Evolutionary conservation across 2,113 vertebrate genomes (phyloP).

Genomic region (Cyanoderma ruficeps): DNA sequence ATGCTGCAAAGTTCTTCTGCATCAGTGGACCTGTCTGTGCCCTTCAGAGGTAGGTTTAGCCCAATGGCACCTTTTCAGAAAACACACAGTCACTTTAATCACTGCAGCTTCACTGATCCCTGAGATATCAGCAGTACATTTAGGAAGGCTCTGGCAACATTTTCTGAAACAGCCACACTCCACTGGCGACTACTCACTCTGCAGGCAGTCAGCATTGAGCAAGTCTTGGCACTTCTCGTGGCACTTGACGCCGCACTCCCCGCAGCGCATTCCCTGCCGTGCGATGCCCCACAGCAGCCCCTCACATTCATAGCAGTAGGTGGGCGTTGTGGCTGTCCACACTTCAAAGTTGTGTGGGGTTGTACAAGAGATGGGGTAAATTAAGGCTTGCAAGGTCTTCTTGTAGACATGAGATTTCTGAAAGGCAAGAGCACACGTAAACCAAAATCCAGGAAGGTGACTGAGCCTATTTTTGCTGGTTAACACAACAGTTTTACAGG

Average conservation of each 20-base stretch:
- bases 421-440: conserved; percentile 30
- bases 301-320: conserved; percentile 98
- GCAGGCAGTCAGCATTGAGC: conserved; percentile 95
- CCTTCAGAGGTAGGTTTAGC: background rate
- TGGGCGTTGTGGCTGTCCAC: conserved; percentile 95
- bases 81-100: background rate
- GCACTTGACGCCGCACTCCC: conserved; percentile 95
- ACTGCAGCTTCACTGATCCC: background rate
- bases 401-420: conserved; percentile 98
- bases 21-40: background rate
- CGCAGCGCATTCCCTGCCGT: conserved; percentile 96
- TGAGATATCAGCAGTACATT: background rate
- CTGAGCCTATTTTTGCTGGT: background rate
- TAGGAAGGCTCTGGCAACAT: background rate
- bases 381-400: conserved; percentile 97
- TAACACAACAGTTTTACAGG: background rate
- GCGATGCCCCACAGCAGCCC: conserved; percentile 97
- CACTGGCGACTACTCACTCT: conserved; percentile 82
- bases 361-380: conserved; percentile 98
- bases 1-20: background rate
- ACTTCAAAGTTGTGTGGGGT: conserved; percentile 98
- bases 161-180: background rate
- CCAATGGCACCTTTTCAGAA: background rate
- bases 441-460: background rate
- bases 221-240: conserved; percentile 99